Evolutionary conservation across 2,113 vertebrate species (phyloP).

Genomic region (Zosterops hypoxanthus): DNA sequence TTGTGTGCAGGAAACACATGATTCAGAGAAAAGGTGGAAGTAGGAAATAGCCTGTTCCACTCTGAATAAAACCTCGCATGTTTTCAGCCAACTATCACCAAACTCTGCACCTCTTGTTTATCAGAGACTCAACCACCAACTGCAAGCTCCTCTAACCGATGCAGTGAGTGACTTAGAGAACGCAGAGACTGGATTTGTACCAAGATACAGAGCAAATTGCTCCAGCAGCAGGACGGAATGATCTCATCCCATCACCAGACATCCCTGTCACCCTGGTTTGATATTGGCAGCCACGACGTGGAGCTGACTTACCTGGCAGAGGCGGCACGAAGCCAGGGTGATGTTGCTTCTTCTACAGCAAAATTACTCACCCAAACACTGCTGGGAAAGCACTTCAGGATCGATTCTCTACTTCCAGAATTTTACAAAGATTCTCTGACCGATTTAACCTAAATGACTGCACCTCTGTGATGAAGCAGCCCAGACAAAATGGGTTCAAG

Average conservation of each 20-base stretch:
- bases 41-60: not conserved
- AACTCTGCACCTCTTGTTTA: not conserved
- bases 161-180: not conserved
- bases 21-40: not conserved
- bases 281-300: not conserved
- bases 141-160: not conserved
- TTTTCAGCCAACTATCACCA: not conserved
- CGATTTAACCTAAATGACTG: not conserved
- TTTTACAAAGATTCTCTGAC: not conserved
- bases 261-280: not conserved
- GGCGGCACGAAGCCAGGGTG: not conserved
- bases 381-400: not conserved
- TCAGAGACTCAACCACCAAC: not conserved
- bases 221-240: not conserved
- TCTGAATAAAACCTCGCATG: not conserved
- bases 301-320: slow-evolving; percentile 4
- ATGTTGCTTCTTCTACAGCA: not conserved
- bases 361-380: not conserved
- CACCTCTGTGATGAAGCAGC: not conserved
- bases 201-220: not conserved
- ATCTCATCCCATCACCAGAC: not conserved
- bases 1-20: not conserved
- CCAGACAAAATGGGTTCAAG: slow-evolving; percentile 32
- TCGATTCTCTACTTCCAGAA: not conserved
- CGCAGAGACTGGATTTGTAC: not conserved